A percentile compares a stretch with the other conserved stretches of the same genome.
phyloP scores from a whole-genome alignment of 1,140 invertebrate species.

The Rhagoletis zephyria region DNA sequence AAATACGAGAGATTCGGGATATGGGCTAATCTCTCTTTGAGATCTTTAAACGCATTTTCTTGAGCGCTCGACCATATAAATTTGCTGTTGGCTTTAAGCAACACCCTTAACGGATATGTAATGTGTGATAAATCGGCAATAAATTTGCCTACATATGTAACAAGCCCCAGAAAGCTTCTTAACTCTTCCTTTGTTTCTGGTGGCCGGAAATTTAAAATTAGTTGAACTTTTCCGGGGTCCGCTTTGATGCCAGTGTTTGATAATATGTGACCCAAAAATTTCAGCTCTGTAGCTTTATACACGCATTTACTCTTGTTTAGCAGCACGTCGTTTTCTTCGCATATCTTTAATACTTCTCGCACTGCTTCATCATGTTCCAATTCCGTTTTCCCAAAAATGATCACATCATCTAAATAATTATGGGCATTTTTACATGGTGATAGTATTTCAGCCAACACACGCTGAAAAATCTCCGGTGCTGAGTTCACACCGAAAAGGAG shows the following conservation, averaged over 20 bases:
- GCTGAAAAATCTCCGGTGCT: constrained; percentile 60
- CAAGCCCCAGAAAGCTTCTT: too few species aligned
- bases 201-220: too few species aligned
- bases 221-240: too few species aligned
- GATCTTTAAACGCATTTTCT: too few species aligned
- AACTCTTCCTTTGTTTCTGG: too few species aligned
- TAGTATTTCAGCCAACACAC: constrained; percentile 55
- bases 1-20: too few species aligned
- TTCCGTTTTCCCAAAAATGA: constrained; percentile 59
- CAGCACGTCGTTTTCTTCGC: constrained; percentile 57
- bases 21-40: too few species aligned
- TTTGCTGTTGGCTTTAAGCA: too few species aligned
- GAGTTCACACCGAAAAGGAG: constrained; percentile 60
- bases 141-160: too few species aligned
- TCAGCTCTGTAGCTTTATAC: constrained; percentile 63
- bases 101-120: too few species aligned
- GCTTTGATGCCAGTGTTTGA: constrained; percentile 2
- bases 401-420: constrained; percentile 51
- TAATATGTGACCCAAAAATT: constrained; percentile 72
- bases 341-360: constrained; percentile 57
- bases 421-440: constrained; percentile 2
- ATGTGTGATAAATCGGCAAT: too few species aligned
- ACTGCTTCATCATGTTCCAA: constrained; percentile 60
- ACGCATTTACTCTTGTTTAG: constrained; percentile 61
- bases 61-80: too few species aligned